Percentiles rank a stretch among this genome's conserved stretches.
Evolutionary conservation across 2,113 vertebrate species (phyloP).

Genomic region (Illadopsis cleaveri): DNA sequence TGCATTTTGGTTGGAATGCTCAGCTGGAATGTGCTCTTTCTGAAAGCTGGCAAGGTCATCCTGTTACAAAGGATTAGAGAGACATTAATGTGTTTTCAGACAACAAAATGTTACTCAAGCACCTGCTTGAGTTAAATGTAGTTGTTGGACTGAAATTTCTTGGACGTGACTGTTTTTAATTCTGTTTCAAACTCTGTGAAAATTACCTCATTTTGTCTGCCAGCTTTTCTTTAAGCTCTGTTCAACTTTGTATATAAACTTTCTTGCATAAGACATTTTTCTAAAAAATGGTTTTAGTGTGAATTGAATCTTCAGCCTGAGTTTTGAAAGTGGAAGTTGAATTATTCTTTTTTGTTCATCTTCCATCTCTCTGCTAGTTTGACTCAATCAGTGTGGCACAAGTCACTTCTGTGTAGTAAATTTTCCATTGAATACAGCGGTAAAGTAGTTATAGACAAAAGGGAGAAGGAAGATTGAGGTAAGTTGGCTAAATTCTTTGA

Average conservation of each 20-base stretch:
- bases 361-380: neutral
- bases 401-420: neutral
- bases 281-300: neutral
- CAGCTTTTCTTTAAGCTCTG: neutral
- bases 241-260: neutral
- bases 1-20: neutral
- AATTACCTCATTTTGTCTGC: conserved; percentile 2
- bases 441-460: neutral
- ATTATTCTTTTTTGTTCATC: neutral
- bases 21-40: neutral
- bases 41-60: neutral
- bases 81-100: neutral
- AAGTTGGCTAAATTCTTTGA: neutral
- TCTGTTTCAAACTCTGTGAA: neutral
- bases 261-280: neutral
- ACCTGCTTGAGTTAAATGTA: conserved; percentile 13
- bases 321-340: neutral
- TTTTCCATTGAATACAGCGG: neutral
- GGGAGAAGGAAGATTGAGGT: neutral
- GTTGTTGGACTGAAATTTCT: conserved; percentile 22
- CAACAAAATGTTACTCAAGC: neutral
- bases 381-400: neutral
- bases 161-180: neutral
- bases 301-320: neutral
- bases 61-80: neutral